Evolutionary conservation across 2,888 invertebrate genomes (phyloP), one percentile per base, ranked within the genome.

Genomic region (Balanococcus diminutus): DNA sequence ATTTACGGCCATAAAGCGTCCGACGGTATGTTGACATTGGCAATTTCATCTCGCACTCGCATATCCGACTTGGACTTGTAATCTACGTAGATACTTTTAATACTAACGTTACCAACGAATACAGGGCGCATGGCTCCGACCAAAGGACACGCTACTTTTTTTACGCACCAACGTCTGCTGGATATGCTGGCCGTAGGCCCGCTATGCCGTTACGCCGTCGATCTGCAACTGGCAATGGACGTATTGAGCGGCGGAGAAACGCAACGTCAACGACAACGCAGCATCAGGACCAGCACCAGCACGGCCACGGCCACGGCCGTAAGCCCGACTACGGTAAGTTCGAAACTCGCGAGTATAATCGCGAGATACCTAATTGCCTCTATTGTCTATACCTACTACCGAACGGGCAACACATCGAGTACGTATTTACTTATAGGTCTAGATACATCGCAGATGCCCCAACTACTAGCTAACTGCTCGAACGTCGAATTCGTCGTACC

Each of bases 1-100:
- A 93, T 98, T 86, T 98, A 94, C 91, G 97, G 97, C n/a, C 96
- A 98, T 89, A 97, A 96, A 89, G 95, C 97, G 0, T 83, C 88
- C 19, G 42, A 84, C 86, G 89, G 91, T 91, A 1, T 4, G 67
- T 67, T 28, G 1, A 8, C 36, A 3, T 36, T 36, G 8, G n/a
- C n/a, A n/a, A n/a, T n/a, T n/a, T n/a, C n/a, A n/a, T n/a, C n/a
- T n/a, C 36, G 36, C 36, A 8, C 8, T 5, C 36, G 36, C 36
- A 8, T 36, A 36, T 8, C 4, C 36, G 36, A 36, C 8, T 36
- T 42, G 14, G 2, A 42, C 4, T 42, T 11, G 14, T 2, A 31
- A 39, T 1, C 2, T 2, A 0, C 19, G 16, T 16, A n/a, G 36
- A 36, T 16, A 6, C 2, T 39, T 5, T 36, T 36, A 36, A n/a